Conservation (phyloP, 2,888 invertebrate species). For the Philaethria dido region DNA sequence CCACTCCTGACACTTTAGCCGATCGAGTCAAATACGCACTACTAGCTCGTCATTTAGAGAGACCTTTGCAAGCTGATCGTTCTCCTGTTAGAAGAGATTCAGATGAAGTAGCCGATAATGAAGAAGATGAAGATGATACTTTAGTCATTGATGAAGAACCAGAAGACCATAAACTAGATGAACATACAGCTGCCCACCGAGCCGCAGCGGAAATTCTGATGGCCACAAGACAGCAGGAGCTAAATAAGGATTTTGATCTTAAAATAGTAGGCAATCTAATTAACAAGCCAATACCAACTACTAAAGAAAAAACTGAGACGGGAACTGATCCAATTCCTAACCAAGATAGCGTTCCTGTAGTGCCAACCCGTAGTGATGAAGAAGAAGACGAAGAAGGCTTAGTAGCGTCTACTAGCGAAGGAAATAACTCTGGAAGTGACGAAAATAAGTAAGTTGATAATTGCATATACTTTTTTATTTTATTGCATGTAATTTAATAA, state of each 20-base stretch:
- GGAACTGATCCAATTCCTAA: conserved; percentile 73
- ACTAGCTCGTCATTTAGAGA: conserved; percentile 90
- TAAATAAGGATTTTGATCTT: conserved; percentile 78
- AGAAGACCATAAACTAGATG: conserved; percentile 64
- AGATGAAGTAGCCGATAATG: conserved; percentile 85
- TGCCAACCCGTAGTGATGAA: conserved; percentile 77
- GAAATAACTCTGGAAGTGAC: conserved; percentile 92
- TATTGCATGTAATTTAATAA: not conserved
- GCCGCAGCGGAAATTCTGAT: conserved; percentile 84
- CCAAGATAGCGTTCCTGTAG: conserved; percentile 90
- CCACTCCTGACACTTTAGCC: conserved; percentile 62
- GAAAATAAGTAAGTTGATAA: conserved; percentile 86
- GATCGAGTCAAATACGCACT: conserved; percentile 88
- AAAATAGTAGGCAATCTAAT: conserved; percentile 84
- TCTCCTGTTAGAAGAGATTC: conserved; percentile 73
- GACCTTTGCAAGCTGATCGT: conserved; percentile 76
- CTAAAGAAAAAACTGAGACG: conserved; percentile 58
- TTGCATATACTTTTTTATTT: not conserved
- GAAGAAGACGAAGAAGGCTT: conserved; percentile 92
- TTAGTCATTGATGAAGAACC: conserved; percentile 87
- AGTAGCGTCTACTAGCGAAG: conserved; percentile 92
- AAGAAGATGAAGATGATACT: conserved; percentile 87
- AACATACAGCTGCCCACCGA: conserved; percentile 78
- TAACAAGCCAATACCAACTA: conserved; percentile 71
- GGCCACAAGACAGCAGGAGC: conserved; percentile 76